phyloP scores from a whole-genome alignment of 2,113 vertebrate species.

The Meles meles region DNA sequence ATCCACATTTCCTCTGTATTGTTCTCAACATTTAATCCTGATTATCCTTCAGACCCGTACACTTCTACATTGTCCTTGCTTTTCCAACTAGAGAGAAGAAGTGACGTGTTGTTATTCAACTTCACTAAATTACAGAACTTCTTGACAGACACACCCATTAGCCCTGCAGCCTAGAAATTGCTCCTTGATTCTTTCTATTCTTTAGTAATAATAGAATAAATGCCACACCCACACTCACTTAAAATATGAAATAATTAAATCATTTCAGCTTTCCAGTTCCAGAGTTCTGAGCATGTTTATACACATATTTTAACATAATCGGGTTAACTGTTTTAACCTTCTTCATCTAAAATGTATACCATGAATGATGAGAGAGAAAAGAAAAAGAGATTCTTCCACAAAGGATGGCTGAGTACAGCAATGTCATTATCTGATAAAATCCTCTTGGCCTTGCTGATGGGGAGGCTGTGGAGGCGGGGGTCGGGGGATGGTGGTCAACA shows the following conservation, averaged over 20 bases:
- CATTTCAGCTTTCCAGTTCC: conserved; percentile 44
- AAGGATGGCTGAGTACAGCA: background rate
- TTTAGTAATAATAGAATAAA: conserved; percentile 61
- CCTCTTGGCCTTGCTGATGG: conserved; percentile 51
- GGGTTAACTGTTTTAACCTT: conserved; percentile 71
- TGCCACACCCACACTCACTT: conserved; percentile 48
- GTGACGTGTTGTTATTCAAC: conserved; percentile 25
- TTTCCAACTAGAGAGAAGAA: conserved; percentile 52
- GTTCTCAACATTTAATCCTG: conserved; percentile 23
- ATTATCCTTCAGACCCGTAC: conserved; percentile 6
- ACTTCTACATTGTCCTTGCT: conserved; percentile 31
- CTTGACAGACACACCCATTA: background rate
- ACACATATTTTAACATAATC: conserved; percentile 68
- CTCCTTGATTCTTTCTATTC: conserved; percentile 16
- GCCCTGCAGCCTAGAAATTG: conserved; percentile 23
- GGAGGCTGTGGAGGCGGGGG: background rate
- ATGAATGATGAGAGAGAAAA: conserved; percentile 66
- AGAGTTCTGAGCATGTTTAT: conserved; percentile 50
- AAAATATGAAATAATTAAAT: conserved; percentile 64
- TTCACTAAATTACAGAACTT: background rate
- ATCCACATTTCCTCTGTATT: conserved; percentile 1
- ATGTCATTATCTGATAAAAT: background rate
- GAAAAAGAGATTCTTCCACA: conserved; percentile 45
- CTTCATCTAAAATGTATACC: conserved; percentile 72
- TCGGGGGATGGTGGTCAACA: conserved; percentile 1